These are phyloP conservation scores for Rhea pennata DNA, from an alignment of 2,113 vertebrate species.

Conservation along the genomic window DNA sequence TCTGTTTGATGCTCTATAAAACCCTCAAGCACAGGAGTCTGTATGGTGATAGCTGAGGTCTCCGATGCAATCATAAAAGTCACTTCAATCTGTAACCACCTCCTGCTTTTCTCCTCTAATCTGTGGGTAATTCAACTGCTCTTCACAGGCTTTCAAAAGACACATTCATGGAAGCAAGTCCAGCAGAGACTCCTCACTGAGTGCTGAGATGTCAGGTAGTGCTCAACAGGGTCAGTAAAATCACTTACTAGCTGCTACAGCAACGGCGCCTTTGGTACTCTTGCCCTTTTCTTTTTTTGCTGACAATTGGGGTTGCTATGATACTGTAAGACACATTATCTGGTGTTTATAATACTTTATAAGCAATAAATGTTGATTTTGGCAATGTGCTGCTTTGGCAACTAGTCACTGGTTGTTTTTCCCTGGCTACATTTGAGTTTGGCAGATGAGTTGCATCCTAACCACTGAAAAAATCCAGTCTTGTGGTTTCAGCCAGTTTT, in stretches of 20 bases:
- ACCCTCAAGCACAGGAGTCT: neutral
- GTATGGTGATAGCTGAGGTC: neutral
- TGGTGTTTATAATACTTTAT: neutral
- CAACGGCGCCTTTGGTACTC: neutral
- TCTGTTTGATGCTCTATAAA: neutral
- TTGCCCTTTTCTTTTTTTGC: neutral
- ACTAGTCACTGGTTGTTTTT: neutral
- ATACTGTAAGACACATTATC: neutral
- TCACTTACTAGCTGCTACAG: neutral
- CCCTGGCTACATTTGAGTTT: neutral
- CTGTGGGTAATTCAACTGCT: neutral
- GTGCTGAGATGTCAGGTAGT: fast-evolving
- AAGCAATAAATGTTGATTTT: neutral
- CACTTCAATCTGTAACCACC: neutral
- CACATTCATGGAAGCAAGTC: neutral
- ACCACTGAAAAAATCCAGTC: neutral
- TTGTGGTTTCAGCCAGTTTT: neutral
- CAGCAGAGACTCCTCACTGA: neutral
- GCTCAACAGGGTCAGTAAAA: neutral
- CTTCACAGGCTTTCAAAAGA: neutral
- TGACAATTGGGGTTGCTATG: neutral
- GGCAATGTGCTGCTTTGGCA: neutral
- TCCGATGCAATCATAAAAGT: neutral
- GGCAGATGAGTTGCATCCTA: neutral
- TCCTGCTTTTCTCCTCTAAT: neutral